These are phyloP conservation scores for Dexiosoma caninum DNA, from an alignment of 2,888 invertebrate species.

Conservation along the genomic window DNA sequence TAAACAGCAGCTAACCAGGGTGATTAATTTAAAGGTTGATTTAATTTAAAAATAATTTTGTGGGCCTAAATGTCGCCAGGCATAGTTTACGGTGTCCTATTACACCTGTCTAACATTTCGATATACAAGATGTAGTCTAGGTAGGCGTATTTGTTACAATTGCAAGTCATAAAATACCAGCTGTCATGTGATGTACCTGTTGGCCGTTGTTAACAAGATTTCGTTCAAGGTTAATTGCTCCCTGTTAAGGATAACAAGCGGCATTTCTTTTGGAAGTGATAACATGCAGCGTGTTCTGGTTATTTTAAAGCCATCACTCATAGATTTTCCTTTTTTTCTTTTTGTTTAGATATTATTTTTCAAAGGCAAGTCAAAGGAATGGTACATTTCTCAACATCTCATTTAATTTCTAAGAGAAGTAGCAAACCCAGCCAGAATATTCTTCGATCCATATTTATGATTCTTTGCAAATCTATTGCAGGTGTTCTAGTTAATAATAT, in stretches of 20 bases:
- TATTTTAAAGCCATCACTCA: conserved; percentile 16
- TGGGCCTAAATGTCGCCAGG: conserved; percentile 15
- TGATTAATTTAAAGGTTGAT: conserved; percentile 39
- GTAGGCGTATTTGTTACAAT: conserved; percentile 49
- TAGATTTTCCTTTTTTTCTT: neutral
- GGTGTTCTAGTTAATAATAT: too few species aligned
- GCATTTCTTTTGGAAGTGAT: conserved; percentile 51
- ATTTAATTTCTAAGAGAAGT: conserved; percentile 4
- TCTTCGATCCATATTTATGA: neutral
- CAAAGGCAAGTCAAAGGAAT: too few species aligned
- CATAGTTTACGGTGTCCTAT: neutral
- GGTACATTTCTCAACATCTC: too few species aligned
- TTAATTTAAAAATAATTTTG: conserved; percentile 19
- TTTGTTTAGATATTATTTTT: too few species aligned
- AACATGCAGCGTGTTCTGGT: conserved; percentile 32
- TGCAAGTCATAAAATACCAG: conserved; percentile 56
- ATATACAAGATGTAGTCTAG: neutral
- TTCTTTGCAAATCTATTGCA: neutral
- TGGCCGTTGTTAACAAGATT: conserved; percentile 48
- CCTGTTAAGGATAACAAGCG: conserved; percentile 45
- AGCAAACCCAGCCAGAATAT: neutral
- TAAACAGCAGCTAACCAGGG: neutral
- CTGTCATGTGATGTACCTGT: conserved; percentile 29
- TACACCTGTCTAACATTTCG: conserved; percentile 34
- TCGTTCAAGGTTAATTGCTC: conserved; percentile 45